A percentile compares a stretch with the other conserved stretches of the same genome.
Evolutionary conservation across 2,888 invertebrate species (phyloP).

Genomic region (Sipunculus nudus): DNA sequence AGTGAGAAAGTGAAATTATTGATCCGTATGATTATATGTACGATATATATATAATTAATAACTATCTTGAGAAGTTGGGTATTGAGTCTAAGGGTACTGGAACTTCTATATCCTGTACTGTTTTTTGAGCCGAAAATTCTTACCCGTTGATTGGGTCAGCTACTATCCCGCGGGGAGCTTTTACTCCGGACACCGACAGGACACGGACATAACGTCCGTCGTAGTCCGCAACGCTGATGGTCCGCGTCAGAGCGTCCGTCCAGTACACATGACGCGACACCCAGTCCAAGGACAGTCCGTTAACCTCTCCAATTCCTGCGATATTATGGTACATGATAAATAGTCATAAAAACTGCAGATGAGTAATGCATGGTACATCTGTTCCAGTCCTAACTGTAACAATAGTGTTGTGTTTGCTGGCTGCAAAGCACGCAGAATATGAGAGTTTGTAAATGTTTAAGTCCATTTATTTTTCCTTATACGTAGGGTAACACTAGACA

Average conservation of each 20-base stretch:
- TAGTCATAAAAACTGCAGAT: background rate
- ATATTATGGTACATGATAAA: no score
- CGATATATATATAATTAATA: no score
- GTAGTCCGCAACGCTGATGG: constrained; percentile 55
- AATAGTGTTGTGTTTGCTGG: background rate
- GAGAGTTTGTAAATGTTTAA: no score
- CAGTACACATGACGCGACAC: constrained; percentile 57
- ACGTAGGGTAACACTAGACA: no score
- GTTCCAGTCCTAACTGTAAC: background rate
- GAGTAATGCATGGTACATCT: background rate
- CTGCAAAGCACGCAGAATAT: background rate
- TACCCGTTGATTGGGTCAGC: constrained; percentile 57
- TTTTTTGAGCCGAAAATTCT: constrained; percentile 26
- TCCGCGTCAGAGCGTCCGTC: constrained; percentile 52
- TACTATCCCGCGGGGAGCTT: constrained; percentile 52
- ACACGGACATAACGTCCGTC: constrained; percentile 49
- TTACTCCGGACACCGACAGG: constrained; percentile 41
- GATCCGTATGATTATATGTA: no score
- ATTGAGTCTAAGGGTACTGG: no score
- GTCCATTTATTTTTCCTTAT: no score
- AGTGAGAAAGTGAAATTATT: no score
- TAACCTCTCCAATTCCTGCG: constrained; percentile 45
- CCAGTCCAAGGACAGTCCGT: constrained; percentile 58
- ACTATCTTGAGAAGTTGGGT: no score
- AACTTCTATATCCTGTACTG: no score